Conservation (phyloP, 2,888 invertebrate genomes). For the Julus scanicus region DNA sequence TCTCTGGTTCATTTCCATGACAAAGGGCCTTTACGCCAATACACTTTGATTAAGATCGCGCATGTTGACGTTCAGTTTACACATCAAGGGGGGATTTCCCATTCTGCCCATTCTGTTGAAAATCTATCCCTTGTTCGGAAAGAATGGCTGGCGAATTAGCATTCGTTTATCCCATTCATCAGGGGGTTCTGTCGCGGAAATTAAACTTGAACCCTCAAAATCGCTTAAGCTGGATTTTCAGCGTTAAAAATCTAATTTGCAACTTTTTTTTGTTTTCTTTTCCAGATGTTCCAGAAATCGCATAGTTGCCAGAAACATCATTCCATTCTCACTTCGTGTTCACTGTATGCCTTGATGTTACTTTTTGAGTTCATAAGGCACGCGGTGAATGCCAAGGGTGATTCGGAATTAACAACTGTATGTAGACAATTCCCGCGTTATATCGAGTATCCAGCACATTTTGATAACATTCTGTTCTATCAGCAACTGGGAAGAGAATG, state of each 20-base stretch:
- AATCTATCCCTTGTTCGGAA: not conserved
- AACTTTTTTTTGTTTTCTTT: not conserved
- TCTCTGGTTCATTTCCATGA: not conserved
- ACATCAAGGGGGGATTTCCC: not conserved
- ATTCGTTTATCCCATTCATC: not conserved
- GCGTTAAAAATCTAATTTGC: not conserved
- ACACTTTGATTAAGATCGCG: constrained; percentile 11
- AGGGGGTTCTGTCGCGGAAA: not conserved
- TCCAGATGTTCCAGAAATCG: not conserved
- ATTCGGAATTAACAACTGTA: constrained; percentile 22
- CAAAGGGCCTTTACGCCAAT: not conserved
- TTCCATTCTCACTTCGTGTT: constrained; percentile 57
- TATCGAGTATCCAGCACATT: not conserved
- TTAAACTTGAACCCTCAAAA: not conserved
- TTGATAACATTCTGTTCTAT: not conserved
- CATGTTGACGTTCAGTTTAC: constrained; percentile 10
- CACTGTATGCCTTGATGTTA: constrained; percentile 81
- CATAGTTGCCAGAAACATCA: not conserved
- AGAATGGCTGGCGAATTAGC: not conserved
- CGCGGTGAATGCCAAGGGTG: constrained; percentile 99
- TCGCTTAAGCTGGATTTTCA: not conserved
- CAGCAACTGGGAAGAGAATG: not conserved
- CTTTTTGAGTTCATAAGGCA: constrained; percentile 88
- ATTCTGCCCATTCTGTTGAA: not conserved
- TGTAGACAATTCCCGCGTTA: not conserved